Evolutionary conservation across 1,140 invertebrate species (phyloP).

Genomic region (Lasioglossum albipes): DNA sequence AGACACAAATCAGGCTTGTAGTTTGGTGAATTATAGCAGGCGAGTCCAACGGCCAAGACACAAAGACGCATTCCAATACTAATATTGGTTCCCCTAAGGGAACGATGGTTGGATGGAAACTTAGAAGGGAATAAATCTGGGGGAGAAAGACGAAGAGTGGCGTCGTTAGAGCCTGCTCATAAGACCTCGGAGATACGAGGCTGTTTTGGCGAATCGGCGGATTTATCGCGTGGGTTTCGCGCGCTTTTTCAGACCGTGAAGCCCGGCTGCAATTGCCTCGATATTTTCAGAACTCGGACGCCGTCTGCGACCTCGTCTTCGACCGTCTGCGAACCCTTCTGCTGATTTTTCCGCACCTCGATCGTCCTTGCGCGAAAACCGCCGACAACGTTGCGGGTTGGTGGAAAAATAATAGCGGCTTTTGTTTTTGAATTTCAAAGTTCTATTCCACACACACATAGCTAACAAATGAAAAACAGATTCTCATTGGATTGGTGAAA

Average conservation of each 20-base stretch:
- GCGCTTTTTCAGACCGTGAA: conserved; percentile 6
- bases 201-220: conserved; percentile 30
- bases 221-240: conserved; percentile 18
- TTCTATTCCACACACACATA: no score
- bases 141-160: not conserved
- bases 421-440: no score
- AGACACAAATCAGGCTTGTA: conserved; percentile 1
- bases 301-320: conserved; percentile 30
- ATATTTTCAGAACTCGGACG: conserved; percentile 36
- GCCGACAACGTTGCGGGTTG: no score
- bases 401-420: no score
- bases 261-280: not conserved
- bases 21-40: no score
- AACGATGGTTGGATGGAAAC: not conserved
- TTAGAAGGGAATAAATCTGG: conserved; percentile 3
- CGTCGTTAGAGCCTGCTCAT: not conserved
- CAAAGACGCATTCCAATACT: conserved; percentile 15
- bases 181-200: conserved; percentile 23
- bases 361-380: no score
- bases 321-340: conserved; percentile 20
- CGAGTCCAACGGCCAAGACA: not conserved
- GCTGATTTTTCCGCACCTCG: not conserved
- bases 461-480: no score
- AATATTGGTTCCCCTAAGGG: not conserved
- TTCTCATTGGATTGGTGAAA: no score